phyloP scores from a whole-genome alignment of 2,888 invertebrate species.

The Calameuta filiformis region DNA sequence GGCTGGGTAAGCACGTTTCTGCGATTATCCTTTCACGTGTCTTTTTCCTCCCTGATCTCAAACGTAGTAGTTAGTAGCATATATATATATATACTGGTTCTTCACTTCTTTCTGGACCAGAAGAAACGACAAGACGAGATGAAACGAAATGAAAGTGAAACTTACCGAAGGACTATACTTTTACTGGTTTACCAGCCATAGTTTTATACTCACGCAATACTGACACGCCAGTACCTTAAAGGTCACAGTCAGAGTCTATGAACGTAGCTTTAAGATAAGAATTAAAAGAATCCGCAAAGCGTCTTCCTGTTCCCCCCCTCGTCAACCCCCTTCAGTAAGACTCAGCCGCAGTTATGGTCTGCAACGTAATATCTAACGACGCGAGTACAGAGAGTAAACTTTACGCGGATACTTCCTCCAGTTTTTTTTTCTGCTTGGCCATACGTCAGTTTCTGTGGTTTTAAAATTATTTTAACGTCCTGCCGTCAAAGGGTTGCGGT shows the following conservation, averaged over 20 bases:
- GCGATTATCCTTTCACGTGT: no score
- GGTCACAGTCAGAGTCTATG: conserved; percentile 40
- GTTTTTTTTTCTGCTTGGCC: conserved; percentile 27
- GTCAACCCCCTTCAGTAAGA: conserved; percentile 41
- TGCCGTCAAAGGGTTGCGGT: conserved; percentile 35
- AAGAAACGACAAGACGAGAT: no score
- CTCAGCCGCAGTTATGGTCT: conserved; percentile 57
- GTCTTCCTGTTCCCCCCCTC: no score
- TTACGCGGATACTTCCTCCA: conserved; percentile 50
- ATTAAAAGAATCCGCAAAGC: conserved; percentile 44
- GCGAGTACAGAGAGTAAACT: conserved; percentile 58
- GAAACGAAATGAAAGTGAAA: no score
- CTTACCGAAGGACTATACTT: no score
- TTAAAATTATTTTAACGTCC: conserved; percentile 58
- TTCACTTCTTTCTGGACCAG: no score
- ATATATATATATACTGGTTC: no score
- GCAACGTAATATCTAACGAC: conserved; percentile 27
- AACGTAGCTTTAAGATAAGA: conserved; percentile 48
- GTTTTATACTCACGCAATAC: conserved; percentile 27
- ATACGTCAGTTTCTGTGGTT: conserved; percentile 61
- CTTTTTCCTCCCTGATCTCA: no score
- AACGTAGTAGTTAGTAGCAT: no score
- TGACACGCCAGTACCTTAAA: conserved; percentile 29
- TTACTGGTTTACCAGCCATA: not conserved
- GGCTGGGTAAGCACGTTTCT: no score